Conservation (phyloP, 2,888 invertebrate species). For the Yponomeuta evonymella region DNA sequence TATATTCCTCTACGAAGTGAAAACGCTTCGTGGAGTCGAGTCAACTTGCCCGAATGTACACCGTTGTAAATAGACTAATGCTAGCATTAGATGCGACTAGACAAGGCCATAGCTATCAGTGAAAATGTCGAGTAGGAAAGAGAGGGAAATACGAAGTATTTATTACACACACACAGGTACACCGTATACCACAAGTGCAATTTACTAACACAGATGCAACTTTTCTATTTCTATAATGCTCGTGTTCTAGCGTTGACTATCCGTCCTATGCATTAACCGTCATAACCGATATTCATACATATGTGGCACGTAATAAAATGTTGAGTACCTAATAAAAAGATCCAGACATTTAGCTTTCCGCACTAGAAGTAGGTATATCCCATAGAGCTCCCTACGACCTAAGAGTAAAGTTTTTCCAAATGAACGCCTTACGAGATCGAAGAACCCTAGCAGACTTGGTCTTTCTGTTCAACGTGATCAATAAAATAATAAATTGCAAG, state of each 20-base stretch:
- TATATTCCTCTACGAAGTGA: neutral
- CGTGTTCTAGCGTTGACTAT: slow-evolving; percentile 51
- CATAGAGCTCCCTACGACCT: no score
- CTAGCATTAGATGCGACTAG: slow-evolving; percentile 76
- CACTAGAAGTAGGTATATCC: no score
- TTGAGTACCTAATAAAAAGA: no score
- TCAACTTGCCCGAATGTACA: slow-evolving; percentile 23
- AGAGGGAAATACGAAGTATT: slow-evolving; percentile 70
- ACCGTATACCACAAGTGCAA: slow-evolving; percentile 57
- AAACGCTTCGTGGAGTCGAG: slow-evolving; percentile 6
- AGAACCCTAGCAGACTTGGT: no score
- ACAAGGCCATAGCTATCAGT: slow-evolving; percentile 76
- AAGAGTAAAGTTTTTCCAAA: no score
- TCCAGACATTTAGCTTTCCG: no score
- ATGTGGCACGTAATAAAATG: no score
- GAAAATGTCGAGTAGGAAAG: slow-evolving; percentile 74
- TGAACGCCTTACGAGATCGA: no score
- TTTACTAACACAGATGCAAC: slow-evolving; percentile 53
- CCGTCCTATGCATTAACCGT: slow-evolving; percentile 20
- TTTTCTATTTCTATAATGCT: slow-evolving; percentile 69
- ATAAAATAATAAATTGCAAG: no score
- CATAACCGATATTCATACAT: no score
- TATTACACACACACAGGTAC: slow-evolving; percentile 68
- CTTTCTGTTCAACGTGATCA: no score
- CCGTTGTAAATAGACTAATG: slow-evolving; percentile 60